phyloP scores from a whole-genome alignment of 2,797 vertebrate genomes.

The Kryptopterus vitreolus region DNA sequence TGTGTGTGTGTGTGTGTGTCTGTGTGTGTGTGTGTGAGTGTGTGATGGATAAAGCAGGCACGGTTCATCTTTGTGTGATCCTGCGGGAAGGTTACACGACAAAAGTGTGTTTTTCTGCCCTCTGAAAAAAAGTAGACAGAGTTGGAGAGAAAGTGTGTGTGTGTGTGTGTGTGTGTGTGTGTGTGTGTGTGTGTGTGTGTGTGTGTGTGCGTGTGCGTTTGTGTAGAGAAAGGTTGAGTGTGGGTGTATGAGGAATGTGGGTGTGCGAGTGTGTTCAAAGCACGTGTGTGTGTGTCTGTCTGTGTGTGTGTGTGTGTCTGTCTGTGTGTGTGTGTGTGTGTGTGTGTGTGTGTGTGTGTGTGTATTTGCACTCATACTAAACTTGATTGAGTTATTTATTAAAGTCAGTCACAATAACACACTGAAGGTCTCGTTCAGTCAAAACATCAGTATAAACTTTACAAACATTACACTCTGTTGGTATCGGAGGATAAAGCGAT shows the following conservation, averaged over 20 bases:
- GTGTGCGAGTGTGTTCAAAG: no score
- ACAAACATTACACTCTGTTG: not conserved
- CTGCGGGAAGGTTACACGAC: not conserved
- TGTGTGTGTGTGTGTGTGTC: constrained; percentile 1
- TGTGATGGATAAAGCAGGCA: not conserved
- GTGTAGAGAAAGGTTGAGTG: not conserved
- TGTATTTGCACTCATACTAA: not conserved
- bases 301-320: constrained; percentile 2
- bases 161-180: not conserved
- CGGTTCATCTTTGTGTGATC: not conserved
- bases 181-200: not conserved
- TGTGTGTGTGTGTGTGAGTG: not conserved
- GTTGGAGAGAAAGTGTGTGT: not conserved
- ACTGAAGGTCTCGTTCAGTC: not conserved
- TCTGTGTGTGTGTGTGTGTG: not conserved
- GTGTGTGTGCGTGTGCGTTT: no score
- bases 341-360: not conserved
- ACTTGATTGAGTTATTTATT: not conserved
- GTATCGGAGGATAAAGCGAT: no score
- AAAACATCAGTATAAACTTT: not conserved
- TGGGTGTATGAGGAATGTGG: not conserved
- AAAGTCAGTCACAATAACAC: not conserved
- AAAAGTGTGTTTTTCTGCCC: not conserved
- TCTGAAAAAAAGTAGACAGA: not conserved
- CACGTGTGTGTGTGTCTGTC: not conserved